Evolutionary conservation across 2,113 vertebrate species (phyloP), one percentile per base, ranked within the genome.

Genomic region (Noctilio leporinus): DNA sequence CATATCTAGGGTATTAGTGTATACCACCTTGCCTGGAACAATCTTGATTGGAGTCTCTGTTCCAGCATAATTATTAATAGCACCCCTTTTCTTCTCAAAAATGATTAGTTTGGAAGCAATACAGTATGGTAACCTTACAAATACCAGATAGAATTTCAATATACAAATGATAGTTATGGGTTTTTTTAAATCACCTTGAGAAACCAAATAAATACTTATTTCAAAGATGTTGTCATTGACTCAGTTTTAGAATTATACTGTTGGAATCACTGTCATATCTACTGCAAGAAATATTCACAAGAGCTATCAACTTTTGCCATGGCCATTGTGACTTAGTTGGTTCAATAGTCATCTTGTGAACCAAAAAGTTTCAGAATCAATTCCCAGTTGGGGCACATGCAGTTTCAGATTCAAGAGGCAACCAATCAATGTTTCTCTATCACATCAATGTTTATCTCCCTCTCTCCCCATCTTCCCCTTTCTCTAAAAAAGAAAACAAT

Each of bases 1-100:
- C 28, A 69, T 81, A 30, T 35, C 38, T 85, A 70, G 24, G 19
- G 11, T 70, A 4, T 7, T n/a, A 26, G 28, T 45, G 43, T 77
- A 59, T 35, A 72, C 9, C 11, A 78, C 1, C 49, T 94, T 89
- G 17, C 28, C 17, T 72, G 35, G 28, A 30, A 35, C 12, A 90
- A 53, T 62, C 20, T 35, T 77, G 28, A 90, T 77, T 82, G 83
- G 26, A 78, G n/a, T 28, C 40, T 95, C 88, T 88, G 28, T 72
- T 95, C 55, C 47, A 73, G 45, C 38, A 77, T 91, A 84, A 93
- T 91, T 95, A 45, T 80, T 78, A 88, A 87, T 67, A 83, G n/a
- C 9, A 83, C 19, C 24, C 5, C 75, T 88, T 85, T 95, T 3
- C 75, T 30, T 84, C 17, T 67, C 65, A 59, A 51, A 85, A 85